These are phyloP conservation scores for Aphidius colemani DNA, from an alignment of 2,888 invertebrate species.

Conservation along the genomic window DNA sequence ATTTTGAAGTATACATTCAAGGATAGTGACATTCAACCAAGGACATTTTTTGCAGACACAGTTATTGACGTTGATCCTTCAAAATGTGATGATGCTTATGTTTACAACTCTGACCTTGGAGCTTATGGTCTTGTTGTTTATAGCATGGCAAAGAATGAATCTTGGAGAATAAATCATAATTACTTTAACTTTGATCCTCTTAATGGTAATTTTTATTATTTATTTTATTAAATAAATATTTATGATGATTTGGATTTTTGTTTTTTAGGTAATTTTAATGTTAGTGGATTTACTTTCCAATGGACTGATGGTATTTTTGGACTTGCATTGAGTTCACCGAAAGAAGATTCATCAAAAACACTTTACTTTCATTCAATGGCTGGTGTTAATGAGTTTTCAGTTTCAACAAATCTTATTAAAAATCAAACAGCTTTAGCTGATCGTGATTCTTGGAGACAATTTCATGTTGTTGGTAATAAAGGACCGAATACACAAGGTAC, in stretches of 20 bases:
- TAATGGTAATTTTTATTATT: conserved; percentile 39
- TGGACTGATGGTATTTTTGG: conserved; percentile 86
- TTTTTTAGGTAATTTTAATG: conserved; percentile 70
- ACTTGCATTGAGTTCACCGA: conserved; percentile 68
- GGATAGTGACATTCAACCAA: conserved; percentile 70
- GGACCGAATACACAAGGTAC: conserved; percentile 76
- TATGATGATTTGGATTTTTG: conserved; percentile 1
- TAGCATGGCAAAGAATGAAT: conserved; percentile 73
- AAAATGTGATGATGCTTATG: conserved; percentile 76
- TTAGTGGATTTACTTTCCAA: conserved; percentile 80
- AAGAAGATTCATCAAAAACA: conserved; percentile 66
- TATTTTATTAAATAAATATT: neutral
- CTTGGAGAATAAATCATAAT: conserved; percentile 80
- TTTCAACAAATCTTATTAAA: conserved; percentile 73
- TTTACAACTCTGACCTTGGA: conserved; percentile 78
- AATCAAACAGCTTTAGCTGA: conserved; percentile 74
- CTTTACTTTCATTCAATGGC: conserved; percentile 84
- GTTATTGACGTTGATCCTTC: conserved; percentile 72
- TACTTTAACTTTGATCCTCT: conserved; percentile 85
- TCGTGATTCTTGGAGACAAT: conserved; percentile 71
- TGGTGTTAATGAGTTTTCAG: conserved; percentile 79
- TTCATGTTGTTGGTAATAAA: conserved; percentile 72
- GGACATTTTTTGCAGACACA: conserved; percentile 81
- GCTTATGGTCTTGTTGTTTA: conserved; percentile 80
- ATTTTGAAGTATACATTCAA: conserved; percentile 73